A percentile compares a stretch with the other conserved stretches of the same genome.
These are phyloP conservation scores for Amiota mariae DNA, from an alignment of 2,888 invertebrate species.

Conservation along the genomic window DNA sequence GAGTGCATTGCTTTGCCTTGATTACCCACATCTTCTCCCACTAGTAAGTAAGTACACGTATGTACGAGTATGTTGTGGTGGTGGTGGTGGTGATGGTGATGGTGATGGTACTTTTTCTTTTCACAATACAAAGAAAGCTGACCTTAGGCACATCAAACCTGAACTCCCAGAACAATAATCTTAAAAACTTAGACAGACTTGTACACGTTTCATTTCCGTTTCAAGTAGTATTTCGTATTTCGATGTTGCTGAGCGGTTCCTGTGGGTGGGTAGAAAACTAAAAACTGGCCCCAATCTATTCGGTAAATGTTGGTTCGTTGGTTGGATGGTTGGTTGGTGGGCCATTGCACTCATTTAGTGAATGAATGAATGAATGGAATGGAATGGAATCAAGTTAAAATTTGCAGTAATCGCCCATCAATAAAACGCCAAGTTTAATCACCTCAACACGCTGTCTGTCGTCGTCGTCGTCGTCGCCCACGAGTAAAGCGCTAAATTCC, in stretches of 20 bases:
- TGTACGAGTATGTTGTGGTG: no score
- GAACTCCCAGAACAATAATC: not conserved
- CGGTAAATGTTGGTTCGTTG: no score
- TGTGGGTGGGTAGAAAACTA: no score
- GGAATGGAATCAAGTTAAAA: not conserved
- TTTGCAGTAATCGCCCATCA: not conserved
- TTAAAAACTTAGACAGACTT: slow-evolving; percentile 33
- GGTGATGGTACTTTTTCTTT: no score
- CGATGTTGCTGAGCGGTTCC: not conserved
- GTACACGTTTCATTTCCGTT: slow-evolving; percentile 44
- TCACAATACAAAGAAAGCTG: not conserved
- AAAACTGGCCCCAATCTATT: no score
- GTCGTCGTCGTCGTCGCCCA: slow-evolving; percentile 13
- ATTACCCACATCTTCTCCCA: no score
- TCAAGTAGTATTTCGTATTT: slow-evolving; percentile 34
- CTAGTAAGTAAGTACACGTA: no score
- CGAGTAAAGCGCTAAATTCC: not conserved
- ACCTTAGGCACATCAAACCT: slow-evolving; percentile 11
- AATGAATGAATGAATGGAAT: not conserved
- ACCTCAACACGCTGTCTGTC: slow-evolving; percentile 8
- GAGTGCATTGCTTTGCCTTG: no score
- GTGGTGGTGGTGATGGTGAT: no score
- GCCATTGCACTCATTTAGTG: slow-evolving; percentile 4
- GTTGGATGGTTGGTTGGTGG: not conserved
- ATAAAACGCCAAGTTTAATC: slow-evolving; percentile 21